These are phyloP conservation scores for Zeus faber DNA, from an alignment of 2,113 vertebrate species.

Conservation along the genomic window DNA sequence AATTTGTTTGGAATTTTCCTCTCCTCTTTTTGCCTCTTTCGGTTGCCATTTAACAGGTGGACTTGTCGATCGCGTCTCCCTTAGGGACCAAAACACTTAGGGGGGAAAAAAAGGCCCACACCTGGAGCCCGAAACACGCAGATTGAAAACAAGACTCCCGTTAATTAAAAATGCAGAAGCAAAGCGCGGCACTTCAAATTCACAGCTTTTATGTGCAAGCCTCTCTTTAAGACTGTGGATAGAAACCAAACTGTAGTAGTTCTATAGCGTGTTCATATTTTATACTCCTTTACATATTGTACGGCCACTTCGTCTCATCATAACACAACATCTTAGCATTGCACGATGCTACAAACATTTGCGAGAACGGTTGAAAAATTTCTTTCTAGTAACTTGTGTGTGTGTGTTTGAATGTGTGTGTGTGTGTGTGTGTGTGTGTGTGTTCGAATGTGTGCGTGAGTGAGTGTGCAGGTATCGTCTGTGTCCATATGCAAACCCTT, in stretches of 20 bases:
- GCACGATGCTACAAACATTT: slow-evolving; percentile 22
- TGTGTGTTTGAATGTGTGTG: slow-evolving; percentile 36
- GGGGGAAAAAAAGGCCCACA: slow-evolving; percentile 30
- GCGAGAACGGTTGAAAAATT: slow-evolving; percentile 27
- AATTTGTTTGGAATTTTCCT: slow-evolving; percentile 12
- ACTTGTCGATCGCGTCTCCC: slow-evolving; percentile 51
- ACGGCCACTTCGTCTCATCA: slow-evolving; percentile 29
- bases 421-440: slow-evolving; percentile 10
- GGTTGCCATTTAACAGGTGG: slow-evolving; percentile 52
- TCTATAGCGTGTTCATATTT: slow-evolving; percentile 38
- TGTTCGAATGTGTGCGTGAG: too few relatives aligned
- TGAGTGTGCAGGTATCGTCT: slow-evolving; percentile 12
- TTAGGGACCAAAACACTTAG: slow-evolving; percentile 55
- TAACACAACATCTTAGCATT: slow-evolving; percentile 46
- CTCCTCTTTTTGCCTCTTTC: slow-evolving; percentile 70
- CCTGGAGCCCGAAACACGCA: slow-evolving; percentile 45
- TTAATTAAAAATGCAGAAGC: slow-evolving; percentile 25
- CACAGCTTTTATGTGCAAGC: slow-evolving; percentile 27
- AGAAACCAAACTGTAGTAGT: too few relatives aligned
- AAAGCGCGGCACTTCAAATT: slow-evolving; percentile 48
- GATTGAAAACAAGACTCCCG: slow-evolving; percentile 36
- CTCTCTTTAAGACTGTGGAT: too few relatives aligned
- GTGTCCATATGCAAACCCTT: too few relatives aligned
- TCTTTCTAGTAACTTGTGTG: slow-evolving; percentile 19
- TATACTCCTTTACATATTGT: slow-evolving; percentile 48